Percentiles rank a stretch among this genome's conserved stretches.
Conservation (phyloP, 2,888 invertebrate genomes). For the Acronicta alni region DNA sequence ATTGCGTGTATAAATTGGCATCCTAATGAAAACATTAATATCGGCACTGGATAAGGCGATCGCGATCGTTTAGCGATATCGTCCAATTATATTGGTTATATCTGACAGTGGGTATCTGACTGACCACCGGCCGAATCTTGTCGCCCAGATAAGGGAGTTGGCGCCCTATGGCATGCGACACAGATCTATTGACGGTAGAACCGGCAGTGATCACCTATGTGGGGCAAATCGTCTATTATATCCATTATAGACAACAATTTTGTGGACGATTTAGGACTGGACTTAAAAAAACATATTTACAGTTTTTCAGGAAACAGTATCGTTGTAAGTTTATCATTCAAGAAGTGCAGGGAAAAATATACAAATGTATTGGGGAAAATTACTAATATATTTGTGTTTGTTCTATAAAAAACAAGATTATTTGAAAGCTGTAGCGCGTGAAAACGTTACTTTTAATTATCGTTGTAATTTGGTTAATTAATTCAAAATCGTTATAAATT, state of each 20-base stretch:
- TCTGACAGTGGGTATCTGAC: slow-evolving; percentile 45
- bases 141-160: slow-evolving; percentile 59
- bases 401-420: too few species aligned
- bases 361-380: too few species aligned
- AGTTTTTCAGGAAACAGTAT: too few species aligned
- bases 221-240: too few species aligned
- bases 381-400: too few species aligned
- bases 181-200: slow-evolving; percentile 47
- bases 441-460: too few species aligned
- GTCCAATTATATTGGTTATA: slow-evolving; percentile 34
- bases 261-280: background rate
- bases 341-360: too few species aligned
- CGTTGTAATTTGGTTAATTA: too few species aligned
- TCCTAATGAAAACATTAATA: slow-evolving; percentile 58
- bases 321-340: too few species aligned
- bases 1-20: slow-evolving; percentile 28
- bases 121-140: slow-evolving; percentile 51
- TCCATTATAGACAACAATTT: background rate
- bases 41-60: slow-evolving; percentile 28
- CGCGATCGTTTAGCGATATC: slow-evolving; percentile 56
- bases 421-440: too few species aligned
- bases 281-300: too few species aligned
- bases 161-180: slow-evolving; percentile 62
- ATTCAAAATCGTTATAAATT: too few species aligned
- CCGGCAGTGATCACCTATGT: background rate